A percentile compares a stretch with the other conserved stretches of the same genome.
Conservation (phyloP, 2,797 vertebrate genomes). For the Pseudochirops corinnae region DNA sequence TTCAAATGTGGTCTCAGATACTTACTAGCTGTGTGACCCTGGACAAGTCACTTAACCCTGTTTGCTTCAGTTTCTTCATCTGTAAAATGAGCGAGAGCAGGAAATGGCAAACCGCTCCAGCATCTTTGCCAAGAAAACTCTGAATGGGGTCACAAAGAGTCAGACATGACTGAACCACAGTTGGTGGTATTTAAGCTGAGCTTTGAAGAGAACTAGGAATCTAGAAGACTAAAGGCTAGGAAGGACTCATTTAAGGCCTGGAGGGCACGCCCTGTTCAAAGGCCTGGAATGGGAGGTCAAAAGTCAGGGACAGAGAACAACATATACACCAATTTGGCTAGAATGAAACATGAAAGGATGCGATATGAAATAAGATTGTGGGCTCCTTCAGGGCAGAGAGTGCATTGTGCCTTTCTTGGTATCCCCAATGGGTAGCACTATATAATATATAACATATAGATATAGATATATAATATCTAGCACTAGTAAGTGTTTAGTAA, state of each 20-base stretch:
- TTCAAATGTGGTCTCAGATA: not conserved
- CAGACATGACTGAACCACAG: not conserved
- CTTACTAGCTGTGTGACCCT: not conserved
- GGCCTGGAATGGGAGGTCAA: not conserved
- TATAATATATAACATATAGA: too few species aligned
- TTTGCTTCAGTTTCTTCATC: not conserved
- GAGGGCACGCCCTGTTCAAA: not conserved
- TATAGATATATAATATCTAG: too few species aligned
- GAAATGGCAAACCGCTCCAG: not conserved
- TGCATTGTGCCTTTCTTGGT: not conserved
- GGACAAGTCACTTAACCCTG: not conserved
- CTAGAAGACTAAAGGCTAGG: not conserved
- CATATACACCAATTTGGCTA: not conserved
- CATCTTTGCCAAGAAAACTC: not conserved
- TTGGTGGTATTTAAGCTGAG: not conserved
- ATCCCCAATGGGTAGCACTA: not conserved
- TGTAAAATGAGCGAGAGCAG: not conserved
- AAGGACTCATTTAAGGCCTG: not conserved
- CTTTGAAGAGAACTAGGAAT: not conserved
- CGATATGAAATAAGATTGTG: not conserved
- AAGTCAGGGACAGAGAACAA: not conserved
- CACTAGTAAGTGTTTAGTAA: not conserved
- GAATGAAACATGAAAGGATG: not conserved
- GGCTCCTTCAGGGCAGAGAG: not conserved
- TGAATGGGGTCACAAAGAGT: not conserved